Conservation (phyloP, 2,888 invertebrate species). For the Tachina lurida region DNA sequence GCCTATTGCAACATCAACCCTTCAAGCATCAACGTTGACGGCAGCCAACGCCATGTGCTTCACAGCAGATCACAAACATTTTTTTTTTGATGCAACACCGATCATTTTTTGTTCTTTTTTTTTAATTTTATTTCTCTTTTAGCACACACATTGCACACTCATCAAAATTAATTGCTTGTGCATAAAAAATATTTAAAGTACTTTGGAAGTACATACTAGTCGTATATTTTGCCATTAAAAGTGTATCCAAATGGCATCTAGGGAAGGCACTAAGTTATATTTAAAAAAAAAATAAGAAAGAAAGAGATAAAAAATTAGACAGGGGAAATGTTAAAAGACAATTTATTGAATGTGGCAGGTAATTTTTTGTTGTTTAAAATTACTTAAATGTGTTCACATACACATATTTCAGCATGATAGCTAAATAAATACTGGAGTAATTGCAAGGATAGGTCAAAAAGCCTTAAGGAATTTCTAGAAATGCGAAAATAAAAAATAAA, state of each 20-base stretch:
- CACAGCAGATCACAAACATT: constrained; percentile 61
- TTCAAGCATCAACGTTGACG: constrained; percentile 13
- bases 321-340: constrained; percentile 61
- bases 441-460: constrained; percentile 9
- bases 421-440: not conserved
- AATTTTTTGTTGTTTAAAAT: constrained; percentile 49
- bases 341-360: constrained; percentile 70
- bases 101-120: constrained; percentile 36
- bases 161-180: constrained; percentile 70
- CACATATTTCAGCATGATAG: not conserved
- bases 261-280: not conserved
- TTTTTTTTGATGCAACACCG: constrained; percentile 61
- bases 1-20: constrained; percentile 38
- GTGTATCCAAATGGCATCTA: constrained; percentile 38
- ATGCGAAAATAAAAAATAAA: too few relatives aligned
- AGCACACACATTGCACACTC: constrained; percentile 47
- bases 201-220: constrained; percentile 18
- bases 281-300: not conserved
- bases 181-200: constrained; percentile 64
- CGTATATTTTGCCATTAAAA: constrained; percentile 18
- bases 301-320: not conserved
- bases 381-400: not conserved
- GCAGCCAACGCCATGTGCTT: constrained; percentile 45
- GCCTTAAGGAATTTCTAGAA: too few relatives aligned
- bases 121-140: constrained; percentile 8